Evolutionary conservation across 2,113 vertebrate genomes (phyloP).

Genomic region (Nesoenas mayeri): DNA sequence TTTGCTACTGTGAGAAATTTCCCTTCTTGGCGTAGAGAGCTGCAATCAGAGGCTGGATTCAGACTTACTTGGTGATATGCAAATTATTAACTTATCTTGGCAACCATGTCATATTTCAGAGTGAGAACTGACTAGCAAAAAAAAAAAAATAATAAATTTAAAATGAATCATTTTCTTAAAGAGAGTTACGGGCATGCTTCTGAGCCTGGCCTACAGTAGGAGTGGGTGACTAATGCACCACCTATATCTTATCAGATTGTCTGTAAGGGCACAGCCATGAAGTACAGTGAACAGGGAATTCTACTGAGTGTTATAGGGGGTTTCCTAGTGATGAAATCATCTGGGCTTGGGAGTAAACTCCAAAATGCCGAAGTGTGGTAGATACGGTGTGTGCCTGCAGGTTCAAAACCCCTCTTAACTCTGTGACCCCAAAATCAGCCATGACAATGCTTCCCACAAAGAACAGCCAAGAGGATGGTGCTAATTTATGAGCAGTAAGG

Average conservation of each 20-base stretch:
- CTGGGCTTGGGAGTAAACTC: neutral
- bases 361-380: neutral
- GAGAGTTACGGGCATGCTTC: neutral
- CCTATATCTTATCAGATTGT: neutral
- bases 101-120: neutral
- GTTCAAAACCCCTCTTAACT: neutral
- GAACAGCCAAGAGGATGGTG: neutral
- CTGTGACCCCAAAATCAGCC: neutral
- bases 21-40: neutral
- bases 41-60: neutral
- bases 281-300: neutral
- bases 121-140: constrained; percentile 9
- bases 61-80: neutral
- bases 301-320: neutral
- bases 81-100: constrained; percentile 20
- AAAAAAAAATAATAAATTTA: neutral
- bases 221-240: constrained; percentile 2
- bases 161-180: constrained; percentile 21
- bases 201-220: neutral
- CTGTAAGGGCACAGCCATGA: neutral
- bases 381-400: fast-evolving
- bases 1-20: constrained; percentile 1
- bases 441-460: neutral
- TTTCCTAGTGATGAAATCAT: neutral
- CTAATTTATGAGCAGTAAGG: neutral